Evolutionary conservation across 2,113 vertebrate species (phyloP).

Genomic region (Tringa solitaria): DNA sequence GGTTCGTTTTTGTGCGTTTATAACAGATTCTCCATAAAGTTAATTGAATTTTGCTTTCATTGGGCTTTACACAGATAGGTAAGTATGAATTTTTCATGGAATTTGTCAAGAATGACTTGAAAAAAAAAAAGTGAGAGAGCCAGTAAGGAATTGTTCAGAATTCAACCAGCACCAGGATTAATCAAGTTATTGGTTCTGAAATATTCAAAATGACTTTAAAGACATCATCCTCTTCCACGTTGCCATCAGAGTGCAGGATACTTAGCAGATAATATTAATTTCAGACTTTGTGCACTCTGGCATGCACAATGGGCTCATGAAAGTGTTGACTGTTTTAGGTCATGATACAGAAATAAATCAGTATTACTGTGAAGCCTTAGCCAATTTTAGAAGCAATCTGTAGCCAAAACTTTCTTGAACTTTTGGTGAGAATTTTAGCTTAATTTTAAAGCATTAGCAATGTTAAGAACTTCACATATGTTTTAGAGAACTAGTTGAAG

Average conservation of each 20-base stretch:
- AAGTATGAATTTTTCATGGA: neutral
- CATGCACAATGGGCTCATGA: neutral
- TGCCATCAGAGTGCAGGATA: neutral
- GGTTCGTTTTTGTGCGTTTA: neutral
- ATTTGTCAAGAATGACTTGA: neutral
- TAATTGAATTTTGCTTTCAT: neutral
- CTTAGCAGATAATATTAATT: neutral
- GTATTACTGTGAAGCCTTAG: neutral
- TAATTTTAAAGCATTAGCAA: constrained; percentile 30
- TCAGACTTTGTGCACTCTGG: neutral
- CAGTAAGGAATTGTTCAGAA: neutral
- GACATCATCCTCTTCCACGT: neutral
- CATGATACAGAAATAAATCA: neutral
- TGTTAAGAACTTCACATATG: neutral
- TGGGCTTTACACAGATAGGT: neutral
- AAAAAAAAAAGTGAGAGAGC: neutral
- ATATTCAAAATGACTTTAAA: neutral
- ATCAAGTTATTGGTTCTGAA: neutral
- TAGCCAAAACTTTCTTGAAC: neutral
- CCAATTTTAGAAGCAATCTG: constrained; percentile 20
- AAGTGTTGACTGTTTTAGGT: neutral
- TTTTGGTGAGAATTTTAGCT: neutral
- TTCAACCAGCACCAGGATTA: neutral
- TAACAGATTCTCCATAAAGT: neutral
- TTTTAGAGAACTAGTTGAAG: neutral